phyloP scores from a whole-genome alignment of 2,113 vertebrate genomes.

The Seriola dumerili region DNA sequence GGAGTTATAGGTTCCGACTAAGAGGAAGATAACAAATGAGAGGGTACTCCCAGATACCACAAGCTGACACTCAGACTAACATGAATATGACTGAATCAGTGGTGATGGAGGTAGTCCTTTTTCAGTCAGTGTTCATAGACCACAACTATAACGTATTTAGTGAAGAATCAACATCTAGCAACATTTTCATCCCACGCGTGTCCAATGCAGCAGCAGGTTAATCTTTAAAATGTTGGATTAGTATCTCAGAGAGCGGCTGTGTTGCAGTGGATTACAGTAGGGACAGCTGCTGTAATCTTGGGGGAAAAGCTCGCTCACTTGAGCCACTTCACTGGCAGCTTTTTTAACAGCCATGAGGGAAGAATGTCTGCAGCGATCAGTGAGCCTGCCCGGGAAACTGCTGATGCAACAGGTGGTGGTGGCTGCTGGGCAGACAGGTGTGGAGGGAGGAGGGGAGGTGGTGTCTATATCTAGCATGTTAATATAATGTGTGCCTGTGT shows the following conservation, averaged over 20 bases:
- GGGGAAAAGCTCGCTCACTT: constrained; percentile 38
- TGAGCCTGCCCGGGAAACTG: constrained; percentile 38
- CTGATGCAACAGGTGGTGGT: constrained; percentile 70
- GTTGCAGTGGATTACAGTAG: constrained; percentile 53
- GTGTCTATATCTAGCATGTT: constrained; percentile 39
- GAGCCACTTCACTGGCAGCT: constrained; percentile 56
- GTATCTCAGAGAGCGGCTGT: constrained; percentile 19
- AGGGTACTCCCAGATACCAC: neutral
- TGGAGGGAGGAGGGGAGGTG: constrained; percentile 27
- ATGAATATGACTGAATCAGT: neutral
- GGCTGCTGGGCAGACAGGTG: constrained; percentile 66
- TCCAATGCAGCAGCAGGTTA: constrained; percentile 18
- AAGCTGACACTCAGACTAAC: too few relatives aligned
- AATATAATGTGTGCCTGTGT: constrained; percentile 30
- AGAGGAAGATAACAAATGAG: neutral
- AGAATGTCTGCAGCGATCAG: constrained; percentile 55
- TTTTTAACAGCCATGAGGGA: constrained; percentile 14
- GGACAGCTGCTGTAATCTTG: constrained; percentile 73
- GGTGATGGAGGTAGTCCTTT: neutral
- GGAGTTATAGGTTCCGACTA: too few relatives aligned
- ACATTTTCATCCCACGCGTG: neutral
- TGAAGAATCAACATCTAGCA: neutral
- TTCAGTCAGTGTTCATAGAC: neutral
- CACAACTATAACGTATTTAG: neutral
- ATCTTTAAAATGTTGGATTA: constrained; percentile 62